Percentiles rank a stretch among this genome's conserved stretches.
These are phyloP conservation scores for Cremastobaeus sp. DNA, from an alignment of 2,888 invertebrate genomes.

Conservation along the genomic window DNA sequence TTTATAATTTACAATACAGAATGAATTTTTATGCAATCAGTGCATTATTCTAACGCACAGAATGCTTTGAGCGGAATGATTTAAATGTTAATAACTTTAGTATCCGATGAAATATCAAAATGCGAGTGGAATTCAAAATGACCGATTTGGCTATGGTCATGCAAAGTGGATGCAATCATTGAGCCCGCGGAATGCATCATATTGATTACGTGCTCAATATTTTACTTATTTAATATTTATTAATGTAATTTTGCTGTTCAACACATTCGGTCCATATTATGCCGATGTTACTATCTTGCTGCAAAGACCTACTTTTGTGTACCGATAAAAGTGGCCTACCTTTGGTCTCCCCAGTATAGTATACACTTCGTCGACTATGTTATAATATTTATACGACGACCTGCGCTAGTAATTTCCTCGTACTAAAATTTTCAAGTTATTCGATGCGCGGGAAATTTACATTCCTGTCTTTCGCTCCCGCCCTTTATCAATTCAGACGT, in stretches of 20 bases:
- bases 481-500: neutral
- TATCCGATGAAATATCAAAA: too few relatives aligned
- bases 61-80: too few relatives aligned
- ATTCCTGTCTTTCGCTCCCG: slow-evolving; percentile 6
- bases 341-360: too few relatives aligned
- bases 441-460: slow-evolving; percentile 23
- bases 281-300: too few relatives aligned
- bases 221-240: neutral
- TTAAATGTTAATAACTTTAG: too few relatives aligned
- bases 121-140: too few relatives aligned
- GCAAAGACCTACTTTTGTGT: slow-evolving; percentile 35
- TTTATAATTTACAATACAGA: too few relatives aligned
- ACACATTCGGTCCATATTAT: slow-evolving; percentile 1
- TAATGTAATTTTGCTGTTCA: neutral
- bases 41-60: too few relatives aligned
- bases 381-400: slow-evolving; percentile 37
- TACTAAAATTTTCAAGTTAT: slow-evolving; percentile 43
- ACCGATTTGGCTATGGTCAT: too few relatives aligned
- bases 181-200: too few relatives aligned
- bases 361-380: slow-evolving; percentile 9
- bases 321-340: slow-evolving; percentile 32
- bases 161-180: too few relatives aligned
- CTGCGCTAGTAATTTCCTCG: slow-evolving; percentile 13
- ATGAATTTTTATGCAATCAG: too few relatives aligned
- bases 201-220: neutral